phyloP scores from a whole-genome alignment of 1,140 invertebrate genomes.

The Eciton burchellii region DNA sequence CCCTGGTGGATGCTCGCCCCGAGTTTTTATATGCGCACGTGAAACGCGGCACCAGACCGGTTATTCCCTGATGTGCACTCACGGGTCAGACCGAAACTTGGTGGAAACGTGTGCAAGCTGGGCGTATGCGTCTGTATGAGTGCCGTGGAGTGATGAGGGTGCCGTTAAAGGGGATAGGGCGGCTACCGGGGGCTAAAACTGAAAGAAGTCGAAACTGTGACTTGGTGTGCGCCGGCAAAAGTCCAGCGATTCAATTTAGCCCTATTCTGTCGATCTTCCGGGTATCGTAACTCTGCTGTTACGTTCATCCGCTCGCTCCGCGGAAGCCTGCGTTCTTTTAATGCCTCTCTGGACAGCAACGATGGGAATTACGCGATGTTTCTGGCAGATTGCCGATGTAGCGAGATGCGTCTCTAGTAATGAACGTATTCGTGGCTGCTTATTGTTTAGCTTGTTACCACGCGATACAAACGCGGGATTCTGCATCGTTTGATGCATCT shows the following conservation, averaged over 20 bases:
- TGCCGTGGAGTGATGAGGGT: neutral
- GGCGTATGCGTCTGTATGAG: neutral
- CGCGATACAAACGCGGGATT: too few species aligned
- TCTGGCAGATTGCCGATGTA: neutral
- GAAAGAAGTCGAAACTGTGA: slow-evolving; percentile 37
- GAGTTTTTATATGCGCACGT: slow-evolving; percentile 43
- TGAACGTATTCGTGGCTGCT: neutral
- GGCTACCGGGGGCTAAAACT: slow-evolving; percentile 1
- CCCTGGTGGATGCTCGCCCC: neutral
- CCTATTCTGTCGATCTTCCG: neutral
- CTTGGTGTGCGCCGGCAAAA: slow-evolving; percentile 6
- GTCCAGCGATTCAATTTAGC: slow-evolving; percentile 38
- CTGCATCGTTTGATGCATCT: too few species aligned
- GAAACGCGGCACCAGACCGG: neutral
- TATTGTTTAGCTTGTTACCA: neutral
- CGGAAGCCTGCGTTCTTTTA: neutral
- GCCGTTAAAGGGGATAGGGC: slow-evolving; percentile 35
- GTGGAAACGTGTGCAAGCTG: neutral
- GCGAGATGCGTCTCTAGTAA: too few species aligned
- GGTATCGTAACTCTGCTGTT: slow-evolving; percentile 16
- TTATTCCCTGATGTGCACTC: slow-evolving; percentile 34
- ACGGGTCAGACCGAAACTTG: slow-evolving; percentile 43
- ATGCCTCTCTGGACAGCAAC: neutral
- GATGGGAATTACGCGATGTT: neutral
- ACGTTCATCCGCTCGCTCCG: too few species aligned